Evolutionary conservation across 2,888 invertebrate species (phyloP).

Genomic region (Copidosoma aretas): DNA sequence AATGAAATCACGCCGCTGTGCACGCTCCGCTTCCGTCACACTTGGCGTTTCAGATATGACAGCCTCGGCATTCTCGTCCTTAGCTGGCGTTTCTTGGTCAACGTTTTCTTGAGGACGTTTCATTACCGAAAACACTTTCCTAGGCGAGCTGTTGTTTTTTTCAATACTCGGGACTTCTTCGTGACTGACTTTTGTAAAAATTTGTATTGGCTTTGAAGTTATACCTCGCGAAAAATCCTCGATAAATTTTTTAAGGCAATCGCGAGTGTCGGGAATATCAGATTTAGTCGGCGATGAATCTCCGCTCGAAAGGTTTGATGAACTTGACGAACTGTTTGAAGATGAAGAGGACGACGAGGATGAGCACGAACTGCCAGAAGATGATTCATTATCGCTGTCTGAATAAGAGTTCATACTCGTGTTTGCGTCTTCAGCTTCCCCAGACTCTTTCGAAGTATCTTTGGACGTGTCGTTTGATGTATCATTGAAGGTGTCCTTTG

Average conservation of each 20-base stretch:
- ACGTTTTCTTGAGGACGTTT: slow-evolving; percentile 43
- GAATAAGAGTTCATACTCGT: slow-evolving; percentile 10
- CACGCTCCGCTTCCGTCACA: slow-evolving; percentile 54
- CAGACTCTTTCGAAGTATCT: slow-evolving; percentile 9
- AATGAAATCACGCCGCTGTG: slow-evolving; percentile 50
- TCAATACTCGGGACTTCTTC: slow-evolving; percentile 1
- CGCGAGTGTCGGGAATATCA: not conserved
- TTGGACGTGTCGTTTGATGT: not conserved
- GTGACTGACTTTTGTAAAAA: not conserved
- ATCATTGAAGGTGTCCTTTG: not conserved
- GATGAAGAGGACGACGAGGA: slow-evolving; percentile 48
- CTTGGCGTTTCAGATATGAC: slow-evolving; percentile 58
- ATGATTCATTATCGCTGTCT: slow-evolving; percentile 21
- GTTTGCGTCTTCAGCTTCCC: slow-evolving; percentile 9
- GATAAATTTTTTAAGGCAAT: not conserved
- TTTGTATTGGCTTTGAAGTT: not conserved
- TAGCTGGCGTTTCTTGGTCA: slow-evolving; percentile 55
- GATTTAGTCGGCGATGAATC: slow-evolving; percentile 15
- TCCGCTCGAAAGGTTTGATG: slow-evolving; percentile 34
- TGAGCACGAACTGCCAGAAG: slow-evolving; percentile 41
- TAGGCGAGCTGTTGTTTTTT: slow-evolving; percentile 45
- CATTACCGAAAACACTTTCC: slow-evolving; percentile 49
- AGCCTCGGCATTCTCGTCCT: slow-evolving; percentile 54
- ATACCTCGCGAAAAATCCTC: not conserved
- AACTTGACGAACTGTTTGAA: slow-evolving; percentile 42